A percentile compares a stretch with the other conserved stretches of the same genome.
phyloP scores from a whole-genome alignment of 2,113 vertebrate species.

The Isurus oxyrinchus region DNA sequence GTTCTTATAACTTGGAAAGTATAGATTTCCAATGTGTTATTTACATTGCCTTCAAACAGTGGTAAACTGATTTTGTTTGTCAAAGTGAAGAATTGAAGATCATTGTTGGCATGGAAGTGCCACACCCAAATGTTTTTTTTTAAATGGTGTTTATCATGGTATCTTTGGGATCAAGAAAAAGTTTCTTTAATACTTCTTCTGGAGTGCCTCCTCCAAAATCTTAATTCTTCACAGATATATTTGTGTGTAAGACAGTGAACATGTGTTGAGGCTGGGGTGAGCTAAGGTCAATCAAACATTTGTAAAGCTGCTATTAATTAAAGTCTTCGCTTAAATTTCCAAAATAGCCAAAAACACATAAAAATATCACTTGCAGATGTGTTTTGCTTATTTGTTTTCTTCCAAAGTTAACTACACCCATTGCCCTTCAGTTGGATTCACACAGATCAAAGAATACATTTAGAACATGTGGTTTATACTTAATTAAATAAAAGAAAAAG shows the following conservation, averaged over 20 bases:
- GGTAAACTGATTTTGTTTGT: background rate
- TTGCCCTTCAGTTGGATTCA: background rate
- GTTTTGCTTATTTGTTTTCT: slow-evolving; percentile 22
- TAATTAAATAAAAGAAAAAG: slow-evolving; percentile 29
- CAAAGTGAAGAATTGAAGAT: background rate
- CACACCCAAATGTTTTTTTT: background rate
- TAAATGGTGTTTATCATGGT: background rate
- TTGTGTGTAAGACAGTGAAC: background rate
- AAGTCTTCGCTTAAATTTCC: slow-evolving; percentile 10
- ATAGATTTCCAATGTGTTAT: background rate
- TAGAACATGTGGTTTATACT: background rate
- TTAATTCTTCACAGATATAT: background rate
- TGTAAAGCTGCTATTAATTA: slow-evolving; percentile 27
- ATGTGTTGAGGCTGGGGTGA: slow-evolving; percentile 16
- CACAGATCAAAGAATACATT: background rate
- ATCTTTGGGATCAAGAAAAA: background rate
- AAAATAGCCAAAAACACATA: slow-evolving; percentile 25
- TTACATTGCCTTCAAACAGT: background rate
- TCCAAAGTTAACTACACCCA: slow-evolving; percentile 15
- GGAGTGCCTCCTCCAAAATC: background rate
- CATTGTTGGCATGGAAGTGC: background rate
- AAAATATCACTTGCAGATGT: background rate
- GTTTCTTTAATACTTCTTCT: background rate
- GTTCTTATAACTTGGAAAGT: background rate
- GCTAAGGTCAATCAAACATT: slow-evolving; percentile 29